Conservation (phyloP, 2,888 invertebrate genomes). For the Rhyacophila evoluta region DNA sequence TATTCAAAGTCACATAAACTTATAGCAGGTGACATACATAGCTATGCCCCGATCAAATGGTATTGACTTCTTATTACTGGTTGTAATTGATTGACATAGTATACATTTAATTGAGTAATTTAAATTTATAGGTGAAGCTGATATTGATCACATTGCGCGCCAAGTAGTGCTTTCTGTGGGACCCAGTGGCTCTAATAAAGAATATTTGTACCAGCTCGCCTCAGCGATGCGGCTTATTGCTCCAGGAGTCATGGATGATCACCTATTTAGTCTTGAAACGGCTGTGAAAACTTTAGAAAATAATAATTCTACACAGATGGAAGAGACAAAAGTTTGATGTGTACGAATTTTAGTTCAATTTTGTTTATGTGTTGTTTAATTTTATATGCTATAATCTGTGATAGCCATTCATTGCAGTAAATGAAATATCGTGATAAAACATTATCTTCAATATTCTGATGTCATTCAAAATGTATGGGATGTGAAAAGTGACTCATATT, state of each 20-base stretch:
- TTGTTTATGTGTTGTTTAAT: neutral
- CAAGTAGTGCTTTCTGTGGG: constrained; percentile 82
- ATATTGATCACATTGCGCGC: constrained; percentile 80
- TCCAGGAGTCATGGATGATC: constrained; percentile 80
- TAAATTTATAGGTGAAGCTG: constrained; percentile 81
- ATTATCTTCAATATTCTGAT: too few species aligned
- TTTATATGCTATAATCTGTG: neutral
- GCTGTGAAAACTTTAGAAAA: constrained; percentile 65
- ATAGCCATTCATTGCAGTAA: too few species aligned
- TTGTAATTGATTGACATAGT: too few species aligned
- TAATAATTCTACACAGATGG: neutral
- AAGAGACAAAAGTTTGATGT: constrained; percentile 6
- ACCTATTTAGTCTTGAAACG: constrained; percentile 80
- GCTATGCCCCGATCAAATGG: too few species aligned
- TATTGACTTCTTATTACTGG: too few species aligned
- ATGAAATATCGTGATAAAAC: too few species aligned
- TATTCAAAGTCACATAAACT: too few species aligned
- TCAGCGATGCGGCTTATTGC: constrained; percentile 81
- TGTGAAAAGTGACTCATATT: too few species aligned
- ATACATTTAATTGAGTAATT: too few species aligned
- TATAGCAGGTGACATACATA: too few species aligned
- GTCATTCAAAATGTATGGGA: too few species aligned
- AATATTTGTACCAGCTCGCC: constrained; percentile 90
- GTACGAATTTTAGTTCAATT: neutral
- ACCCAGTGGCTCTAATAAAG: constrained; percentile 90